A percentile compares a stretch with the other conserved stretches of the same genome.
phyloP scores from a whole-genome alignment of 1,140 invertebrate genomes.

The Melitaea cinxia region DNA sequence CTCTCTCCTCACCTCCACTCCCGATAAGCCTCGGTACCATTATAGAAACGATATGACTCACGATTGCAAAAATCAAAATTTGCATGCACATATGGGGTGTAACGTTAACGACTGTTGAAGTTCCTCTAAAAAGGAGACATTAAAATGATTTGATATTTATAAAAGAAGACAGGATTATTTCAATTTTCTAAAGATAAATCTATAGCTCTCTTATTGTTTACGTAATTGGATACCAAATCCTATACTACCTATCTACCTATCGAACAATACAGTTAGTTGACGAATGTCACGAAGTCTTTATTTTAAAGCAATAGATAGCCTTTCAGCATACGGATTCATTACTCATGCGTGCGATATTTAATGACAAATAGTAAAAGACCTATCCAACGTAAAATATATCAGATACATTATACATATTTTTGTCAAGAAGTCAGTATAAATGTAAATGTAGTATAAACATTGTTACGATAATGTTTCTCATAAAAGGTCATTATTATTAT shows the following conservation, averaged over 20 bases:
- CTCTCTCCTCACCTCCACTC: conserved; percentile 37
- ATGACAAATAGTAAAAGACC: conserved; percentile 53
- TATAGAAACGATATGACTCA: conserved; percentile 54
- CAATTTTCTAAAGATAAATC: no score
- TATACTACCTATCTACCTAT: conserved; percentile 4
- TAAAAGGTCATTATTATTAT: not conserved
- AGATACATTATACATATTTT: not conserved
- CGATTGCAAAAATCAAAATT: conserved; percentile 54
- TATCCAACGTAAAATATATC: conserved; percentile 15
- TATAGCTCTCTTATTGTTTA: no score
- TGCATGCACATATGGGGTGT: conserved; percentile 39
- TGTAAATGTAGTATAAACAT: not conserved
- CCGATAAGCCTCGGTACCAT: conserved; percentile 49
- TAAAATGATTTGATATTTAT: not conserved
- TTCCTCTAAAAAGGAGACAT: not conserved
- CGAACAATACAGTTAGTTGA: conserved; percentile 53
- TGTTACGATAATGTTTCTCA: not conserved
- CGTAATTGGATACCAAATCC: conserved; percentile 1
- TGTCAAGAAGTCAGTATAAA: not conserved
- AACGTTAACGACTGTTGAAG: conserved; percentile 24
- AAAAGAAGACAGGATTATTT: not conserved
- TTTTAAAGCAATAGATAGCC: conserved; percentile 71
- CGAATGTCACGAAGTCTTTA: conserved; percentile 76
- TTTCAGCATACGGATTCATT: conserved; percentile 66
- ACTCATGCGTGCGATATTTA: conserved; percentile 69